Evolutionary conservation across 2,797 vertebrate species (phyloP).

Genomic region (Tamandua tetradactyla): DNA sequence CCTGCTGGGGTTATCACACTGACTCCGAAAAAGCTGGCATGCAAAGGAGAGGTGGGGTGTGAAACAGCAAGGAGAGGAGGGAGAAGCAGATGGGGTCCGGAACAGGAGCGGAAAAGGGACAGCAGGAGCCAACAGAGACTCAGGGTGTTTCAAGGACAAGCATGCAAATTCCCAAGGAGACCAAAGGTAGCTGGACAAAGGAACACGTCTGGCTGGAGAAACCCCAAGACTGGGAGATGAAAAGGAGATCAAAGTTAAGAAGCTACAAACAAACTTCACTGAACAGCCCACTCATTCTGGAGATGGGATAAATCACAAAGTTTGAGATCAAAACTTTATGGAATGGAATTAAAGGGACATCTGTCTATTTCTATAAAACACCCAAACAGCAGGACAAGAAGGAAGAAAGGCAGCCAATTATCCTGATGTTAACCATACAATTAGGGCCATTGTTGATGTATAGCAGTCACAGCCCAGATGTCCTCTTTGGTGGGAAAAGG

Average conservation of each 20-base stretch:
- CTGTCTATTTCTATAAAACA: neutral
- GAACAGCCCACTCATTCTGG: rapidly evolving
- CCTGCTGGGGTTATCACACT: neutral
- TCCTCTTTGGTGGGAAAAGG: neutral
- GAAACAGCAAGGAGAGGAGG: neutral
- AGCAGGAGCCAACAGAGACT: neutral
- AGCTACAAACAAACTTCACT: neutral
- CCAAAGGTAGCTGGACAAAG: neutral
- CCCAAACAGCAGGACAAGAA: neutral
- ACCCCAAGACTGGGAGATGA: neutral
- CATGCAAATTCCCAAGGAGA: neutral
- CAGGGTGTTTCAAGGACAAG: neutral
- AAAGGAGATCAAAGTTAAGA: neutral
- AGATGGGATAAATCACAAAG: neutral
- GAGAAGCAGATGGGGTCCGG: neutral
- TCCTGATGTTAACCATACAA: neutral
- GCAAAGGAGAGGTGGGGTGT: neutral
- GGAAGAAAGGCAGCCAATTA: neutral
- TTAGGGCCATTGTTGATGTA: neutral
- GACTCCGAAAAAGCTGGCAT: neutral
- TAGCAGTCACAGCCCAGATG: neutral
- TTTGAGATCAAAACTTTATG: neutral
- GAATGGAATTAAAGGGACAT: neutral
- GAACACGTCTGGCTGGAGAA: neutral
- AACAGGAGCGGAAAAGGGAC: neutral